Evolutionary conservation across 2,113 vertebrate species (phyloP).

Genomic region (Australoheros scitulus): DNA sequence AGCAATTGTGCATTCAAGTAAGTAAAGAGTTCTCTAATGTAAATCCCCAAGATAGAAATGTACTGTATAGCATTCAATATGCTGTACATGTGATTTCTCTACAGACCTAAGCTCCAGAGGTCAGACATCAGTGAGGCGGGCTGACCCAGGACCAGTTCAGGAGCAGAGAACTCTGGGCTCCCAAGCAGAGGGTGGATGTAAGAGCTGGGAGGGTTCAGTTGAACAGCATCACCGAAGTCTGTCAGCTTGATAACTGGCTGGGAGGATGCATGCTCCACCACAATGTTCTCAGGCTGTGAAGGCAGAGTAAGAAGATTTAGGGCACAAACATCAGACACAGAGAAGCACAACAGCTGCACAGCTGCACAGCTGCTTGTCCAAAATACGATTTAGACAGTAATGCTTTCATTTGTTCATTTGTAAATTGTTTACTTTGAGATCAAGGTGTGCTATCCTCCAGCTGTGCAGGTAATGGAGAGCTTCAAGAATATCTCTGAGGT

Average conservation of each 20-base stretch:
- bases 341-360: background rate
- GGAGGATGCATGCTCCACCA: conserved; percentile 91
- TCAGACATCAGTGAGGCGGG: conserved; percentile 92
- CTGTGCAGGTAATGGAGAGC: conserved; percentile 95
- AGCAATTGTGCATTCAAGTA: background rate
- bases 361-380: background rate
- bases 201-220: conserved; percentile 85
- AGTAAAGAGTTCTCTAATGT: background rate
- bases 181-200: conserved; percentile 92
- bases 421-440: conserved; percentile 87
- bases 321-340: background rate
- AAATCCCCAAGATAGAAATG: background rate
- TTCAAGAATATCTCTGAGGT: conserved; percentile 95
- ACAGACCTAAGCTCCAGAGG: conserved; percentile 90
- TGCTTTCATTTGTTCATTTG: background rate
- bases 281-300: conserved; percentile 92
- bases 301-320: background rate
- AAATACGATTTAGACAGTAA: background rate
- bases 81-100: background rate
- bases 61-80: background rate
- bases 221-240: conserved; percentile 94
- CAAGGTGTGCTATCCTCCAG: conserved; percentile 95
- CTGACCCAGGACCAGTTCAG: conserved; percentile 97
- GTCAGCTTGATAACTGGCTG: conserved; percentile 92
- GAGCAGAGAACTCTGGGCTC: conserved; percentile 96